Percentiles rank a stretch among this genome's conserved stretches.
These are phyloP conservation scores for Steromphala cineraria DNA, from an alignment of 2,888 invertebrate genomes.

Conservation along the genomic window DNA sequence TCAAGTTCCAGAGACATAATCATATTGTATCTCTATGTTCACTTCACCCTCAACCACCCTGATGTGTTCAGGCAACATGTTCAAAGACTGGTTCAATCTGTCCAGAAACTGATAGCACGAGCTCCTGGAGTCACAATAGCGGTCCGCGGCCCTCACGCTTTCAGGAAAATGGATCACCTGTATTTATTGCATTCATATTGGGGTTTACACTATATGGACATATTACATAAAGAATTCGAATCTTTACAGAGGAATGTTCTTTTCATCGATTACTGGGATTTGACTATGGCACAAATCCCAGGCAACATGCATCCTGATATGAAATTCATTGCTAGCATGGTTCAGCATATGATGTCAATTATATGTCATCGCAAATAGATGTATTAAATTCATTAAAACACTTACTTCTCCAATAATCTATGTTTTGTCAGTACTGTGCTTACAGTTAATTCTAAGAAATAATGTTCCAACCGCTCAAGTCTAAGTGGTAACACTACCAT, in stretches of 20 bases:
- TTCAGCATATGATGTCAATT: too few species aligned
- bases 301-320: too few species aligned
- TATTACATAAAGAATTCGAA: background rate
- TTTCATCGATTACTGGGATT: background rate
- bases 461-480: too few species aligned
- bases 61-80: background rate
- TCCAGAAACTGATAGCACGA: background rate
- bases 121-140: background rate
- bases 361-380: too few species aligned
- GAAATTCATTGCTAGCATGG: too few species aligned
- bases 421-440: too few species aligned
- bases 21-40: background rate
- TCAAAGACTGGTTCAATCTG: background rate
- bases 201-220: background rate
- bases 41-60: background rate
- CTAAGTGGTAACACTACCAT: too few species aligned
- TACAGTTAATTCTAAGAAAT: too few species aligned
- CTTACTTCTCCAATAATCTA: too few species aligned
- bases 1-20: background rate
- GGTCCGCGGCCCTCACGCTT: background rate
- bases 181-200: background rate
- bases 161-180: background rate
- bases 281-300: background rate
- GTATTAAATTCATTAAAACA: too few species aligned
- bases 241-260: background rate